phyloP scores from a whole-genome alignment of 2,113 vertebrate genomes.

The Festucalex cinctus region DNA sequence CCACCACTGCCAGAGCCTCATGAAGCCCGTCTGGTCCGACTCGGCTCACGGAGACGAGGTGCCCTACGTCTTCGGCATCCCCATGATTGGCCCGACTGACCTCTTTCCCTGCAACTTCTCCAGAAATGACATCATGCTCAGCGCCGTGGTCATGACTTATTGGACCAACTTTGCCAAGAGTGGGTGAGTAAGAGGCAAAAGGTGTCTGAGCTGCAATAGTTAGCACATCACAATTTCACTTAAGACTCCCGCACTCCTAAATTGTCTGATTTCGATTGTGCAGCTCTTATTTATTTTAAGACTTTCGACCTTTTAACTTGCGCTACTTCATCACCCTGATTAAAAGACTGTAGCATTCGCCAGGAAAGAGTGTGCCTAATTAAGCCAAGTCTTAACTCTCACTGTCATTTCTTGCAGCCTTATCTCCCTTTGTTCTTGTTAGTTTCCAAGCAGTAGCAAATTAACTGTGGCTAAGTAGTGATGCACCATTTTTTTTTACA shows the following conservation, averaged over 20 bases:
- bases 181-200: slow-evolving; percentile 77
- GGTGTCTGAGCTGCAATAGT: background rate
- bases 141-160: slow-evolving; percentile 98
- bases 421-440: slow-evolving; percentile 20
- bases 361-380: slow-evolving; percentile 36
- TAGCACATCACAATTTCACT: background rate
- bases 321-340: slow-evolving; percentile 29
- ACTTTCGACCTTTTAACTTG: slow-evolving; percentile 19
- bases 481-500: slow-evolving; percentile 13
- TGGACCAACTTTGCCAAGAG: slow-evolving; percentile 99
- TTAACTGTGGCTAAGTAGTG: background rate
- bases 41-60: slow-evolving; percentile 97
- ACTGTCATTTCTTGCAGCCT: slow-evolving; percentile 12
- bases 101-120: slow-evolving; percentile 99
- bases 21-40: slow-evolving; percentile 98
- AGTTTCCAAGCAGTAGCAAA: slow-evolving; percentile 9
- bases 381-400: slow-evolving; percentile 30
- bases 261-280: slow-evolving; percentile 3
- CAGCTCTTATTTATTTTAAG: slow-evolving; percentile 15
- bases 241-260: background rate
- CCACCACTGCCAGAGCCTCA: slow-evolving; percentile 99
- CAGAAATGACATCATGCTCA: slow-evolving; percentile 97
- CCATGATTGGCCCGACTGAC: slow-evolving; percentile 95
- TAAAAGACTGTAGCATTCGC: slow-evolving; percentile 26
- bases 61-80: slow-evolving; percentile 95